Conservation (phyloP, 2,113 vertebrate genomes). For the Epinephelus fuscoguttatus region DNA sequence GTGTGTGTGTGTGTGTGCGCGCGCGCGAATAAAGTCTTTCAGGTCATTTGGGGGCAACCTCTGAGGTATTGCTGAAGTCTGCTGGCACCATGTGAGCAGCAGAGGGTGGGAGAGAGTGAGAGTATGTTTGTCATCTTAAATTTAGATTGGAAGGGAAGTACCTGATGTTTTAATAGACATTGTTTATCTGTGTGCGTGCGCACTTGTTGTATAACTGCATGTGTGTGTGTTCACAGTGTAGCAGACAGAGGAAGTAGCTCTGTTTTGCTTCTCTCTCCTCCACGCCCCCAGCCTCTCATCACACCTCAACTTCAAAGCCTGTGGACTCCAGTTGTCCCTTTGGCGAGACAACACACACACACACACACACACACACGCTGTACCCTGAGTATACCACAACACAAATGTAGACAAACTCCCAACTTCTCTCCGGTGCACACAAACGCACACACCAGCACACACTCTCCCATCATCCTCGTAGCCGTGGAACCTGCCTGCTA, state of each 20-base stretch:
- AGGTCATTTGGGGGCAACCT: slow-evolving; percentile 70
- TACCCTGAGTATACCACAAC: slow-evolving; percentile 33
- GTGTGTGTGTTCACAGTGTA: neutral
- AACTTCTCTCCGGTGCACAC: slow-evolving; percentile 43
- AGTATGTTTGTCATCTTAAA: slow-evolving; percentile 12
- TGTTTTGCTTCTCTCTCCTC: slow-evolving; percentile 70
- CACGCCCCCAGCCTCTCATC: slow-evolving; percentile 74
- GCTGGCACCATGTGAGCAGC: slow-evolving; percentile 19
- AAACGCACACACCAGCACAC: neutral
- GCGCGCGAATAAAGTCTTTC: slow-evolving; percentile 42
- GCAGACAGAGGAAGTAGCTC: slow-evolving; percentile 63
- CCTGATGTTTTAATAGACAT: slow-evolving; percentile 45
- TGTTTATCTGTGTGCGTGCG: slow-evolving; percentile 24
- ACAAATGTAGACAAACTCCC: slow-evolving; percentile 60
- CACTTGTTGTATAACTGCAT: neutral
- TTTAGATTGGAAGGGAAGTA: slow-evolving; percentile 37
- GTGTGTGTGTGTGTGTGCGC: slow-evolving; percentile 17
- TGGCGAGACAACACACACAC: slow-evolving; percentile 61
- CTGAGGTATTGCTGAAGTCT: slow-evolving; percentile 48
- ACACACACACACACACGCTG: slow-evolving; percentile 6
- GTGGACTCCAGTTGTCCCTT: slow-evolving; percentile 75
- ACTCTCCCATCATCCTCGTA: slow-evolving; percentile 57
- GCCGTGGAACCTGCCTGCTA: slow-evolving; percentile 77
- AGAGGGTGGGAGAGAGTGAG: slow-evolving; percentile 8
- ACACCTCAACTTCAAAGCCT: slow-evolving; percentile 83